Base-by-base conservation (phyloP, 1,140 invertebrate genomes). In the Brachionus plicatilis region DNA sequence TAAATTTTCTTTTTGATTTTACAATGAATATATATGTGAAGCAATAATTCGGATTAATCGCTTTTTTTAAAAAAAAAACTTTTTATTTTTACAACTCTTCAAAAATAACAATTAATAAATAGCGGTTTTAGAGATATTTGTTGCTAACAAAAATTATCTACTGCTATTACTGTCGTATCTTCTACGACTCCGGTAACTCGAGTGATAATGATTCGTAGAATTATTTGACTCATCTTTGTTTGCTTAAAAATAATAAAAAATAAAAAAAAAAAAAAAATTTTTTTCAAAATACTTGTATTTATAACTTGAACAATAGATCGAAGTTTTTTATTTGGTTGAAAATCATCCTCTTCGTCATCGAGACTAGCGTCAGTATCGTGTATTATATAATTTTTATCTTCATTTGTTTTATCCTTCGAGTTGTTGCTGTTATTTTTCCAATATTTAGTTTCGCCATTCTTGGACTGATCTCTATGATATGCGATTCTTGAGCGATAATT, bases 141-240 rank as follows among this genome's bases (percentile, higher is more conserved):
- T 9, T 60, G 53, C 2, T 60, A 60, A 60, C 17, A 24, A 60
- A 8, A 60, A 8, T 70, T 50, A 76, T 76, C 72, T 29, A 50
- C 72, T 76, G 27, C 45, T 76, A 76, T 47, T 76, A 76, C 72
- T 76, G 27, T 50, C 20, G 24, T 76, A 76, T 76, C 72, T 76
- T 50, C 72, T 47, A 20, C 72, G 41, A 50, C 45, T 17, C n/a
- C 33, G 37, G 20, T 76, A 76, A 47, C 43, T 76, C 27, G 72
- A 50, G 29, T 29, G 17, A 27, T 47, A 50, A 20, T 76, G 24
- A 27, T 50, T 76, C 3, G 72, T 45, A 76, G 72, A 76, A 27
- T 24, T 24, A 76, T 12, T 47, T 50, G 43, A 20, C n/a, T 76
- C 72, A n/a, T 70, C 66, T 70, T 41, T 70, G 37, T 33, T 37